Evolutionary conservation across 2,113 vertebrate genomes (phyloP), one percentile per base, ranked within the genome.

Genomic region (Xyliphius kryptos): DNA sequence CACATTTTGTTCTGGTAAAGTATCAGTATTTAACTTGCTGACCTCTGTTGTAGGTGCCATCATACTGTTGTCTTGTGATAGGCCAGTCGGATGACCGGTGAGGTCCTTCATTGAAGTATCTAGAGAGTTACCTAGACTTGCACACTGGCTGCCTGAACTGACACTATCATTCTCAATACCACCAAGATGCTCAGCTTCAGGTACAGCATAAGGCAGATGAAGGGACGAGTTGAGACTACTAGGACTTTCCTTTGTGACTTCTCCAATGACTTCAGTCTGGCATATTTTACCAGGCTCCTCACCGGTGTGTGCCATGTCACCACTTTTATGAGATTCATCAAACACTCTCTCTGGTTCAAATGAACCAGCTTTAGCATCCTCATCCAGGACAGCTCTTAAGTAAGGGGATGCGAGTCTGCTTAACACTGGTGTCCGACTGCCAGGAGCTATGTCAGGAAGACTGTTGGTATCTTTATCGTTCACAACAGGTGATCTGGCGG

Each of bases 401-500:
- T 89, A 94, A 1, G 86, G 78, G 26, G 88, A 74, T 9, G 90
- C 79, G 16, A 93, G 87, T 65, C 86, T 88, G 76, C 56, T 82
- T 0, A 83, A 14, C 9, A 83, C 79, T 11, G 80, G 63, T 5
- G 77, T 76, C 61, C 89, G n/a, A n/a, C n/a, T n/a, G n/a, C n/a
- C n/a, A n/a, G n/a, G 89, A 19, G 80, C 75, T 37, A 83, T 64
- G 20, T 97, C 92, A 2, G 87, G 67, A 74, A 92, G 82, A 76
- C 79, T 83, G 72, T 87, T 88, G 0, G 77, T 74, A 19, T 98
- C 93, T 69, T 82, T 91, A 43, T 97, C 92, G 5, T 88, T 87
- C 68, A 86, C 77, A 51, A 85, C 88, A 21, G 96, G 92, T 53
- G 93, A 95, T 80, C 91, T 91, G 82, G 89, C 91, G 81, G 89